phyloP scores from a whole-genome alignment of 1,140 invertebrate genomes.

The Lordiphosa clarofinis region DNA sequence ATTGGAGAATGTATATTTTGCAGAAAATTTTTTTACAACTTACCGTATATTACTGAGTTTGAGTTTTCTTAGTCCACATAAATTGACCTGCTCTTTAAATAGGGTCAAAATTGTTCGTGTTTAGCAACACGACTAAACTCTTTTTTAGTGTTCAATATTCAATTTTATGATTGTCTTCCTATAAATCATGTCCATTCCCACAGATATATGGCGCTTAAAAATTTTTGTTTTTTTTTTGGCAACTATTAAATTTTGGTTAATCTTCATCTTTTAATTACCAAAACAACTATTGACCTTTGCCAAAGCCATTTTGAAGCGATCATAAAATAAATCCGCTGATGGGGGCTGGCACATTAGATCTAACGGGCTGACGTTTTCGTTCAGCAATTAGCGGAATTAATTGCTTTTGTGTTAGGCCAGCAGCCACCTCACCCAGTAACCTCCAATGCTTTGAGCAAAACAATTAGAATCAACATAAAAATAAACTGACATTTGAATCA shows the following conservation, averaged over 20 bases:
- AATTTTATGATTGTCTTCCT: too few relatives aligned
- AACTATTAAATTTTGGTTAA: conserved; percentile 37
- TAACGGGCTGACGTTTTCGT: conserved; percentile 7
- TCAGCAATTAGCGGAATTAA: conserved; percentile 62
- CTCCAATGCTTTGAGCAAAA: conserved; percentile 29
- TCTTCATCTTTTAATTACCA: conserved; percentile 30
- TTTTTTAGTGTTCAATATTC: too few relatives aligned
- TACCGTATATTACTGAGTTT: too few relatives aligned
- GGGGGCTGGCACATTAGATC: conserved; percentile 4
- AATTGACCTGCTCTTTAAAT: too few relatives aligned
- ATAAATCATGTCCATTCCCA: conserved; percentile 10
- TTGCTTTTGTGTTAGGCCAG: conserved; percentile 51
- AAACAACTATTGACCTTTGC: conserved; percentile 16
- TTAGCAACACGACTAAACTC: too few relatives aligned
- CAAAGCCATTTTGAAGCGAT: background rate
- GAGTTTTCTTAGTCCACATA: too few relatives aligned
- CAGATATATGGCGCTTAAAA: background rate
- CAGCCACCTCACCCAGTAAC: conserved; percentile 63
- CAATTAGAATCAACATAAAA: conserved; percentile 61
- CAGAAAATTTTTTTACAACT: too few relatives aligned
- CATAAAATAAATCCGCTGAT: conserved; percentile 8
- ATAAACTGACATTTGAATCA: conserved; percentile 54
- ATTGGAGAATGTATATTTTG: too few relatives aligned
- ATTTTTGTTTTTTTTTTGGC: background rate
- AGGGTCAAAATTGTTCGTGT: too few relatives aligned